A percentile compares a stretch with the other conserved stretches of the same genome.
These are phyloP conservation scores for Oxystoma pomonae DNA, from an alignment of 2,888 invertebrate genomes.

Conservation along the genomic window DNA sequence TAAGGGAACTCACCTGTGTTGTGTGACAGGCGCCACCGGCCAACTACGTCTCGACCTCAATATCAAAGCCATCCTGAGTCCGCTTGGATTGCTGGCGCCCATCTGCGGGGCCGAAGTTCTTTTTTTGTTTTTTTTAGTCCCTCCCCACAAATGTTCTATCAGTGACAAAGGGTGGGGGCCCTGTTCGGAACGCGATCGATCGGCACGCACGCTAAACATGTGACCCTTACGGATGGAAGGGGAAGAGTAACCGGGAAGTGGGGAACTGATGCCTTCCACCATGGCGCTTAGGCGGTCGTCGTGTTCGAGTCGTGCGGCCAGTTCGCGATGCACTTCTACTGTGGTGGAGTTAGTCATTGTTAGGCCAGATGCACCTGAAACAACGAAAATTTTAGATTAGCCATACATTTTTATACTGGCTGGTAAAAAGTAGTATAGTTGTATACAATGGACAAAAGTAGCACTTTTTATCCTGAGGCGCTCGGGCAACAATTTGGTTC, in stretches of 20 bases:
- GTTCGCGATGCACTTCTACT: slow-evolving; percentile 44
- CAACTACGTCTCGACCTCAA: slow-evolving; percentile 68
- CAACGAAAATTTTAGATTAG: background rate
- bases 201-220: slow-evolving; percentile 52
- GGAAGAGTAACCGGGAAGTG: slow-evolving; percentile 1
- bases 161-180: slow-evolving; percentile 57
- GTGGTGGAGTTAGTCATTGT: slow-evolving; percentile 34
- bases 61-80: slow-evolving; percentile 58
- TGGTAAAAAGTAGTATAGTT: no score
- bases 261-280: slow-evolving; percentile 7
- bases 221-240: slow-evolving; percentile 33
- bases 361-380: background rate
- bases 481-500: no score
- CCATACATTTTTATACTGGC: no score
- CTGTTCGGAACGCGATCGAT: slow-evolving; percentile 66
- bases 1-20: slow-evolving; percentile 56
- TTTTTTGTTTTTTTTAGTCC: slow-evolving; percentile 60
- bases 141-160: slow-evolving; percentile 60
- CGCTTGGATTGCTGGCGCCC: slow-evolving; percentile 52
- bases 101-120: slow-evolving; percentile 71
- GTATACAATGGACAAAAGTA: no score
- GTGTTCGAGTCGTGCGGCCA: slow-evolving; percentile 40
- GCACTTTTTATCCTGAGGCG: no score
- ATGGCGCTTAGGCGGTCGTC: slow-evolving; percentile 27
- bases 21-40: slow-evolving; percentile 70